A percentile compares a stretch with the other conserved stretches of the same genome.
These are phyloP conservation scores for Rhopalosiphum nymphaeae DNA, from an alignment of 2,888 invertebrate species.

Conservation along the genomic window DNA sequence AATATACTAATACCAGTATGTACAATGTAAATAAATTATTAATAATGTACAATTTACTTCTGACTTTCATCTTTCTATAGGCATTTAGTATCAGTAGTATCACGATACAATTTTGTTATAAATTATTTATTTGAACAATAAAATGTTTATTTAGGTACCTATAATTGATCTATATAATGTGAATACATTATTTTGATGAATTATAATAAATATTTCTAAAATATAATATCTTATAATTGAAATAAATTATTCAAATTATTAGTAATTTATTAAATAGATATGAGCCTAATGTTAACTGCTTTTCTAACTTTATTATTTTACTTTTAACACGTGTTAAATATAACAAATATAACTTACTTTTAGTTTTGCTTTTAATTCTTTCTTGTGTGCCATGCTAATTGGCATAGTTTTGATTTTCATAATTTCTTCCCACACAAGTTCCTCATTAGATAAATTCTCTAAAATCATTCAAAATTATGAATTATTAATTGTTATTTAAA, in stretches of 20 bases:
- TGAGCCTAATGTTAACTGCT: neutral
- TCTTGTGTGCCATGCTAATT: slow-evolving; percentile 85
- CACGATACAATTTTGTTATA: too few species aligned
- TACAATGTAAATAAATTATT: too few species aligned
- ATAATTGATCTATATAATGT: neutral
- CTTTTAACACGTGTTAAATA: neutral
- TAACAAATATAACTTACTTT: slow-evolving; percentile 77
- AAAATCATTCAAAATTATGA: slow-evolving; percentile 66
- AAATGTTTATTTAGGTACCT: neutral
- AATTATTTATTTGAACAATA: neutral
- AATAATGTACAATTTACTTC: too few species aligned
- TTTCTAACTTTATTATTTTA: neutral
- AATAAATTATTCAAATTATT: neutral
- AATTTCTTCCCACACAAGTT: slow-evolving; percentile 87
- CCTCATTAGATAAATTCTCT: slow-evolving; percentile 85
- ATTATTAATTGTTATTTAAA: neutral
- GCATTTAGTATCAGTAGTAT: too few species aligned
- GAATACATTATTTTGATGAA: neutral
- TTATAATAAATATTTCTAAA: neutral
- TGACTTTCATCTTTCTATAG: too few species aligned
- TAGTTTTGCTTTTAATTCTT: slow-evolving; percentile 82
- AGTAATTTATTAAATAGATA: neutral
- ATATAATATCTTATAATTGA: neutral
- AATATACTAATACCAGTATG: too few species aligned
- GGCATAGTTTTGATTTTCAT: slow-evolving; percentile 89